Evolutionary conservation across 2,113 vertebrate genomes (phyloP).

Genomic region (Heptranchias perlo): DNA sequence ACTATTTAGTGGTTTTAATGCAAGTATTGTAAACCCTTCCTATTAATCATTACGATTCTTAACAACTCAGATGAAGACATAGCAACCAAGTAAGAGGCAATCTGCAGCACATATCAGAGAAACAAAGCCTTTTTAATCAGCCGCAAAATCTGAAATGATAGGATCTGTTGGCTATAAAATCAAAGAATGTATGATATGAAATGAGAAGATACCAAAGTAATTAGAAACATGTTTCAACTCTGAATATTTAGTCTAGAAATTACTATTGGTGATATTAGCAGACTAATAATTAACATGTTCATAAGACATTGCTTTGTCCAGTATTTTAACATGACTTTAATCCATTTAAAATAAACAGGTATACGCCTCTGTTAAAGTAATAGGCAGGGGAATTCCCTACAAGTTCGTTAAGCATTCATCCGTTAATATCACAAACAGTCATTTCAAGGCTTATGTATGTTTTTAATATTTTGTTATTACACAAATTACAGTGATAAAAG

Average conservation of each 20-base stretch:
- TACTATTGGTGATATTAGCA: background rate
- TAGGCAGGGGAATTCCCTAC: background rate
- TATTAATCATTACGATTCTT: background rate
- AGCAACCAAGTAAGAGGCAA: conserved; percentile 3
- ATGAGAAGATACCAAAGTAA: conserved; percentile 16
- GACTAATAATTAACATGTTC: background rate
- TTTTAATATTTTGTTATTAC: background rate
- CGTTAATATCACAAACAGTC: conserved; percentile 27
- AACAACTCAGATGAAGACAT: background rate
- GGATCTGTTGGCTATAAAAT: background rate
- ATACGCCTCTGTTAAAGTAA: background rate
- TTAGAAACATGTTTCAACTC: background rate
- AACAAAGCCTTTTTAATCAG: background rate
- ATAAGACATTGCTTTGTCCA: background rate
- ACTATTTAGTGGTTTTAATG: background rate
- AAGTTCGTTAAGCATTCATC: background rate
- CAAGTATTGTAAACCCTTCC: background rate
- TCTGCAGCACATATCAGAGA: background rate
- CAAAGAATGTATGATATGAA: conserved; percentile 4
- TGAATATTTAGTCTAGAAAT: background rate
- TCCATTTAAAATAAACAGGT: background rate
- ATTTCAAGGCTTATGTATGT: background rate
- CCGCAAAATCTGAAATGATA: background rate
- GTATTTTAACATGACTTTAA: background rate
- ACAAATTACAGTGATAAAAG: background rate